Evolutionary conservation across 2,888 invertebrate genomes (phyloP), one percentile per base, ranked within the genome.

Genomic region (Lacanobia oleracea): DNA sequence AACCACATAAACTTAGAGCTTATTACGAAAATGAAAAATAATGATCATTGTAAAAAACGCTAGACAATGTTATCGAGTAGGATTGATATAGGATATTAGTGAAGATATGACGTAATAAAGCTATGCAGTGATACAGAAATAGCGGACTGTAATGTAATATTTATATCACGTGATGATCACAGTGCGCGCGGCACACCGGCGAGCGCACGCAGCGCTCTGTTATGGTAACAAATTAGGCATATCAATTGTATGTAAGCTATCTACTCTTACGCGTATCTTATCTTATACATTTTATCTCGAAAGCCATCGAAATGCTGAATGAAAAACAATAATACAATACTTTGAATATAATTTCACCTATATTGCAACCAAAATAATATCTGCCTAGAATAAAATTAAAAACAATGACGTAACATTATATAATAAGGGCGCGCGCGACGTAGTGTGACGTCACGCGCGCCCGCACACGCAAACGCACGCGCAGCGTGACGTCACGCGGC

Each of bases 381-480:
- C 89, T 90, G 89, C 85, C 89, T 91, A 91, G 73, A 94, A 94
- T 94, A 94, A 94, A 84, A 94, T 94, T 90, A 90, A 91, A 91
- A 89, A 91, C 91, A 91, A 85, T 64, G 79, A 76, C 68, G 59
- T 81, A 73, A 88, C 79, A 50, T 14, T 74, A 78, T 76, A 78
- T 77, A 48, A n/a, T 45, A 21, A 37, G 18, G 54, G 63, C 23
- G 45, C 54, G 23, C 65, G 48, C 50, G 27, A 18, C 6, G 12
- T 18, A 12, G 1, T 43, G 50, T 51, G 82, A 63, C 60, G 77
- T 50, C 77, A 54, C 72, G 43, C 48, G 53, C 59, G 18, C 59
- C 57, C 57, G 3, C 73, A 33, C 74, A 16, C 79, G 40, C 70
- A 5, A 73, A 57, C 77, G n/a, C 71, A 33, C 83, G 43, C 74